Percentiles rank a stretch among this genome's conserved stretches.
These are phyloP conservation scores for Metaphire vulgaris DNA, from an alignment of 1,140 invertebrate species.

Conservation along the genomic window DNA sequence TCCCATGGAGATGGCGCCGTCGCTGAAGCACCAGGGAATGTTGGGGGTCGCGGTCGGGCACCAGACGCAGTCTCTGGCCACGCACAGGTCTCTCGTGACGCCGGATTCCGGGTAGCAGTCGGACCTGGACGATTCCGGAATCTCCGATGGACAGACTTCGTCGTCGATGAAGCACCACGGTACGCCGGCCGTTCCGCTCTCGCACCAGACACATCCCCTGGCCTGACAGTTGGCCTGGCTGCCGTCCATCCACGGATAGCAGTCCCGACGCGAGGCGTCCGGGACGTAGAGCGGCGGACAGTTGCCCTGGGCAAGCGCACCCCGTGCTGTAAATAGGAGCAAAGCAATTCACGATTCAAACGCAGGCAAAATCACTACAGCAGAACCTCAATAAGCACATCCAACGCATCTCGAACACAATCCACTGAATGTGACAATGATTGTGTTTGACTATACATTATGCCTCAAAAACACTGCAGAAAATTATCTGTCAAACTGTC, in stretches of 20 bases:
- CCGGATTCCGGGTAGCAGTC: conserved; percentile 38
- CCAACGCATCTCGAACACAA: too few relatives aligned
- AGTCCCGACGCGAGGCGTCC: neutral
- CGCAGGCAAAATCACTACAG: too few relatives aligned
- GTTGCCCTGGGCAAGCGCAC: neutral
- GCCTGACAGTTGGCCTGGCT: neutral
- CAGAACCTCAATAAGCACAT: too few relatives aligned
- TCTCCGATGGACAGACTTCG: conserved; percentile 10
- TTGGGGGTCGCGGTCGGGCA: neutral
- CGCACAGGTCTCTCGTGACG: conserved; percentile 11
- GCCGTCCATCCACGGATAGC: conserved; percentile 1
- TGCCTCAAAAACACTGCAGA: too few relatives aligned
- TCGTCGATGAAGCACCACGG: conserved; percentile 9
- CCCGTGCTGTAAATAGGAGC: neutral
- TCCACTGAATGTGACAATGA: too few relatives aligned
- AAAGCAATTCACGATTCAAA: too few relatives aligned
- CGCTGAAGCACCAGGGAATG: conserved; percentile 18
- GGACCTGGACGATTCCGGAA: conserved; percentile 24
- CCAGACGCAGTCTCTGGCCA: conserved; percentile 26
- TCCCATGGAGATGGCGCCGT: neutral
- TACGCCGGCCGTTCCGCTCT: neutral
- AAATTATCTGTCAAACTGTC: too few relatives aligned
- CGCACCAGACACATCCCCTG: conserved; percentile 7
- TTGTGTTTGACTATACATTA: too few relatives aligned
- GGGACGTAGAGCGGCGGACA: neutral